Percentiles rank a stretch among this genome's conserved stretches.
phyloP scores from a whole-genome alignment of 2,888 invertebrate genomes.

The Heliconius ismenius region DNA sequence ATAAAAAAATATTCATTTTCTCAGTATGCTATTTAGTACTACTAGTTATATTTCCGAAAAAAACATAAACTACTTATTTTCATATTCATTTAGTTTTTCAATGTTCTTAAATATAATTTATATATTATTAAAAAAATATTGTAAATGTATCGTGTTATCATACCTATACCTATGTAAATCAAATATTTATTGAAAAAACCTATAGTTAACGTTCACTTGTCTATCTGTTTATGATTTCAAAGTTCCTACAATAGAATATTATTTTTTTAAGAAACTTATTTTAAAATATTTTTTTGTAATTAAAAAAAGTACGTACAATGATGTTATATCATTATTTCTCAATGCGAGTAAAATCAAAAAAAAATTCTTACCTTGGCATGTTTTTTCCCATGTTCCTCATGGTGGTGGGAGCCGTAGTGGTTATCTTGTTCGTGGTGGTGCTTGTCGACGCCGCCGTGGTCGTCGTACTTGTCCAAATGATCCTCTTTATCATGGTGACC shows the following conservation, averaged over 20 bases:
- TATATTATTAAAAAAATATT: no score
- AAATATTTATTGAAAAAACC: background rate
- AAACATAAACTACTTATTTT: background rate
- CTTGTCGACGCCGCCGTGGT: slow-evolving; percentile 84
- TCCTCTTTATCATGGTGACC: slow-evolving; percentile 87
- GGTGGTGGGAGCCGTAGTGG: slow-evolving; percentile 85
- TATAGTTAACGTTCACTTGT: background rate
- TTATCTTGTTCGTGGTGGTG: slow-evolving; percentile 84
- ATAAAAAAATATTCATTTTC: no score
- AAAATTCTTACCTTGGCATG: slow-evolving; percentile 65
- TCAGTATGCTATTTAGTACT: background rate
- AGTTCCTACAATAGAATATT: background rate
- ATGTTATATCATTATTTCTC: no score
- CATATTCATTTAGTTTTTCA: background rate
- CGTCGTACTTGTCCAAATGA: slow-evolving; percentile 84
- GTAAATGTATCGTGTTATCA: background rate
- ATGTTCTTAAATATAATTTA: no score
- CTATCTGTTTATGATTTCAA: background rate
- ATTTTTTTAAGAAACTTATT: background rate
- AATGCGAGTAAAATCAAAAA: background rate
- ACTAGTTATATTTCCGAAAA: background rate
- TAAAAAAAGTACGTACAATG: no score
- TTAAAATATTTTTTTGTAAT: no score
- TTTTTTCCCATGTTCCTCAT: slow-evolving; percentile 86
- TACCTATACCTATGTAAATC: background rate